Base-by-base conservation (phyloP, 1,140 invertebrate species). In the Eupristina koningsbergeri region DNA sequence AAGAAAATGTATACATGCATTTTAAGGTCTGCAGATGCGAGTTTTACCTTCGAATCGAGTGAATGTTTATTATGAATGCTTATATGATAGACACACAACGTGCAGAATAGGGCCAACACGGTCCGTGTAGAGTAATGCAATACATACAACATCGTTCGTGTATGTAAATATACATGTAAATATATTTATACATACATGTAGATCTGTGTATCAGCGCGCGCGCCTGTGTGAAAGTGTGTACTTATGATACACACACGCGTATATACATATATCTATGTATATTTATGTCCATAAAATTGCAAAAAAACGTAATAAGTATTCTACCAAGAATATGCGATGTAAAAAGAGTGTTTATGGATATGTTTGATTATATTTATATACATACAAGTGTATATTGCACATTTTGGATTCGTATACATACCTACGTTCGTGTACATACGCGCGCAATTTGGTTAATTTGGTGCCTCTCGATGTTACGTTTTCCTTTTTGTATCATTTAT, bases 61-160 rank as follows among this genome's bases (percentile, higher is more conserved):
- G 64, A 36, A 22, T 69, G 36, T 36, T 22, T 67, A 71, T 41
- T 41, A 71, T n/a, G 41, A 11, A n/a, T n/a, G 11, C 36, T 36
- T 67, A 67, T 45, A 73, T 9, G 31, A 85, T 89, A 90, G 90
- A 90, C 89, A 91, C 88, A 89, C 89, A 91, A 89, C 90, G 90
- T 91, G 90, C 88, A 87, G 88, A 86, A 86, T 77, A 86, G 75
- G 85, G 86, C 83, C 83, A 87, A 87, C 79, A 84, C 82, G 86
- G 50, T 83, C 82, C 85, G 79, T 79, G 71, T 63, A 80, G 81
- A 41, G 41, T 58, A 29, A 31, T 26, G 76, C 26, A 63, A 78
- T 39, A 31, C 53, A 63, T 53, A 75, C 73, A 76, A 39, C 31
- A 77, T 17, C 31, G 53, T 63, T 50, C 29, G 17, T 53, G 39